phyloP scores from a whole-genome alignment of 2,113 vertebrate species.

The Hydrochoerus hydrochaeris region DNA sequence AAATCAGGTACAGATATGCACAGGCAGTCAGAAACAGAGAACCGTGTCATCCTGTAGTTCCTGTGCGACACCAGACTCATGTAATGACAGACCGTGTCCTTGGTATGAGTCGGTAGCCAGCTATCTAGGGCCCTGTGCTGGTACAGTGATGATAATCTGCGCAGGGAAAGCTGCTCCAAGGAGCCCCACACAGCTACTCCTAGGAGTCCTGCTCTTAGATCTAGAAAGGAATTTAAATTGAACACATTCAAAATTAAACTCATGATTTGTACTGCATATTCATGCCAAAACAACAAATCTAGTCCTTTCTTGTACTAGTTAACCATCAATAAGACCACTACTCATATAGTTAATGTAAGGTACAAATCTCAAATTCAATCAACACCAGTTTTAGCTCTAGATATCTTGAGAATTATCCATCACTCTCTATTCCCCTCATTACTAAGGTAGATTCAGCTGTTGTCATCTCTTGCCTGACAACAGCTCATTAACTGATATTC shows the following conservation, averaged over 20 bases:
- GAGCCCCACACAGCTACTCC: neutral
- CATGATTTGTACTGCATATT: neutral
- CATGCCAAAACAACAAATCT: neutral
- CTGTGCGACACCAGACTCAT: neutral
- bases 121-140: neutral
- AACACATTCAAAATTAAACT: neutral
- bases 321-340: neutral
- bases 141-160: neutral
- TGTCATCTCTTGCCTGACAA: neutral
- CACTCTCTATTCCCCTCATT: neutral
- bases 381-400: neutral
- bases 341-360: neutral
- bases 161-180: neutral
- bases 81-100: neutral
- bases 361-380: neutral
- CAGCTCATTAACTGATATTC: neutral
- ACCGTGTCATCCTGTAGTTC: neutral
- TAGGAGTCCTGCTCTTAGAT: neutral
- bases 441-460: neutral
- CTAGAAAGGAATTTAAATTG: neutral
- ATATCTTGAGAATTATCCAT: neutral
- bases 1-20: neutral
- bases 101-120: neutral
- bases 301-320: neutral
- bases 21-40: neutral